A percentile compares a stretch with the other conserved stretches of the same genome.
Conservation (phyloP, 2,888 invertebrate genomes). For the Scaptomyza polygonia region DNA sequence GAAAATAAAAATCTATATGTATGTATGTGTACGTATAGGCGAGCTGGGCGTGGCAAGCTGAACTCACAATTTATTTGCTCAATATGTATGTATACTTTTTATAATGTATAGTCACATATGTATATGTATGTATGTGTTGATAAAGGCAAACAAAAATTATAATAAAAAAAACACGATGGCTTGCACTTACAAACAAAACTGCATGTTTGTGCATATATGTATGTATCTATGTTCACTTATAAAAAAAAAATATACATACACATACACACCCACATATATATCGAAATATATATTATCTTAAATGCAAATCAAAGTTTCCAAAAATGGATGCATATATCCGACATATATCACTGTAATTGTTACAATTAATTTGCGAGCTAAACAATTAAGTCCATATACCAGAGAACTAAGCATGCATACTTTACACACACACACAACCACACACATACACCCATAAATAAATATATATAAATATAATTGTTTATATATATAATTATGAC, state of each 20-base stretch:
- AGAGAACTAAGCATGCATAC: conserved; percentile 34
- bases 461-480: conserved; percentile 20
- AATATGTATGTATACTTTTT: conserved; percentile 19
- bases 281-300: conserved; percentile 29
- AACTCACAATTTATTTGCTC: conserved; percentile 67
- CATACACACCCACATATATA: conserved; percentile 28
- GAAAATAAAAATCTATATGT: conserved; percentile 20
- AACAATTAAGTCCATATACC: conserved; percentile 61
- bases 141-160: too few relatives aligned
- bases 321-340: conserved; percentile 28
- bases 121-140: conserved; percentile 10
- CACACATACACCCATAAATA: conserved; percentile 24
- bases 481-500: conserved; percentile 15
- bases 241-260: conserved; percentile 4
- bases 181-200: conserved; percentile 15
- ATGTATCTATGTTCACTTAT: not conserved
- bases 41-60: conserved; percentile 44
- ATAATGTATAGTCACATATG: conserved; percentile 29
- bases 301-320: conserved; percentile 36
- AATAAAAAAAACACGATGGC: conserved; percentile 15
- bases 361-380: conserved; percentile 75
- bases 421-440: conserved; percentile 37
- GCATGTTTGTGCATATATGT: conserved; percentile 8
- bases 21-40: conserved; percentile 16
- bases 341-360: conserved; percentile 66